phyloP scores from a whole-genome alignment of 2,797 vertebrate genomes.

The Gadopsis bispinosus region DNA sequence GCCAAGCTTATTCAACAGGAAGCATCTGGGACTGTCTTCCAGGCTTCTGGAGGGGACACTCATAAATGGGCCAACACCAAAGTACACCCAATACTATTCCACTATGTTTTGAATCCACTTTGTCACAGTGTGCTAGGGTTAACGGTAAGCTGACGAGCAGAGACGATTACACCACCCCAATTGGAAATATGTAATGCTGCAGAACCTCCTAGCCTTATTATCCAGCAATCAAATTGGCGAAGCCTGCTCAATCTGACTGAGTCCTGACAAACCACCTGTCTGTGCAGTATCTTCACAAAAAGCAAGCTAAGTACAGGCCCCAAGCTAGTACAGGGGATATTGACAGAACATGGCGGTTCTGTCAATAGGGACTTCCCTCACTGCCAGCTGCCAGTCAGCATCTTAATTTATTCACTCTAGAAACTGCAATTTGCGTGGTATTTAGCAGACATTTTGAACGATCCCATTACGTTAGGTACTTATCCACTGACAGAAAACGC shows the following conservation, averaged over 20 bases:
- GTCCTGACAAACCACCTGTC: neutral
- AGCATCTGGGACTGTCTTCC: neutral
- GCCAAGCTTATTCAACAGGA: neutral
- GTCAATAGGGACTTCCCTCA: neutral
- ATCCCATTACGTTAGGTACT: neutral
- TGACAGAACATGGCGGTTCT: neutral
- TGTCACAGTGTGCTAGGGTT: neutral
- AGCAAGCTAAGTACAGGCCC: neutral
- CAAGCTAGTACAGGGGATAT: too few species aligned
- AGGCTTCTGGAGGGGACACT: neutral
- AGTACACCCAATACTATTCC: too few species aligned
- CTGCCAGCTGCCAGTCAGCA: neutral
- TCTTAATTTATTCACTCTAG: neutral
- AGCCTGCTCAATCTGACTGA: neutral
- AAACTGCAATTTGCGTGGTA: neutral
- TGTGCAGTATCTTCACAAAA: neutral
- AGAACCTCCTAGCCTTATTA: neutral
- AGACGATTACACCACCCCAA: neutral
- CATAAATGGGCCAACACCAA: neutral
- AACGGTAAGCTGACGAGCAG: neutral
- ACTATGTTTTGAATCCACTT: neutral
- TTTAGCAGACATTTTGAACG: neutral
- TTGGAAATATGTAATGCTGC: neutral
- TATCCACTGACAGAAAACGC: neutral
- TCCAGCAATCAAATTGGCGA: neutral